Evolutionary conservation across 2,113 vertebrate species (phyloP).

Genomic region (Bubo bubo): DNA sequence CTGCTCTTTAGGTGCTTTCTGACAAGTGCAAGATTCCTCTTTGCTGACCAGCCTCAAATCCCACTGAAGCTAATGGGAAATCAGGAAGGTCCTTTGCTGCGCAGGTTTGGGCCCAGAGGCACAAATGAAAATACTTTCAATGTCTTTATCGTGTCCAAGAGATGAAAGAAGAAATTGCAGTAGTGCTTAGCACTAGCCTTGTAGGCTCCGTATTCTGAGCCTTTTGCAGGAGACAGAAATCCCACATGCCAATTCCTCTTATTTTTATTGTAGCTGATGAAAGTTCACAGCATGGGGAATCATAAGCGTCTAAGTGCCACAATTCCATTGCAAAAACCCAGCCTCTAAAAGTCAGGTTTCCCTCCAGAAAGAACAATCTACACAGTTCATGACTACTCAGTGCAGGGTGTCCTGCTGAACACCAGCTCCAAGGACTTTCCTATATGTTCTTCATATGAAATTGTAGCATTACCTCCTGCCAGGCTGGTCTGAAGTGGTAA

Average conservation of each 20-base stretch:
- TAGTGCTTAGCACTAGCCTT: not conserved
- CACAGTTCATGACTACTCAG: not conserved
- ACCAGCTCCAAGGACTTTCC: not conserved
- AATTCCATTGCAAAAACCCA: not conserved
- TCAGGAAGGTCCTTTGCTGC: not conserved
- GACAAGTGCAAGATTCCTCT: constrained; percentile 42
- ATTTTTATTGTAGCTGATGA: constrained; percentile 50
- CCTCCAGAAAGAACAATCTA: not conserved
- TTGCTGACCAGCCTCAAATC: constrained; percentile 31
- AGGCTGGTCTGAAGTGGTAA: not conserved
- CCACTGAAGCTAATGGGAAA: constrained; percentile 50
- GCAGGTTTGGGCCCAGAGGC: not conserved
- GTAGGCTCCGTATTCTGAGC: not conserved
- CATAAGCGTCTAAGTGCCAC: not conserved
- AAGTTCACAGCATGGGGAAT: constrained; percentile 29
- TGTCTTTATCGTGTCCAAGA: constrained; percentile 42
- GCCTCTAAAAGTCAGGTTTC: not conserved
- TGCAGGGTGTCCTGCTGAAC: not conserved
- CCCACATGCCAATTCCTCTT: not conserved
- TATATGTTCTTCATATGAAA: not conserved
- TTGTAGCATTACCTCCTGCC: not conserved
- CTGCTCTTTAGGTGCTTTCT: constrained; percentile 50
- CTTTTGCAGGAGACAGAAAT: constrained; percentile 31
- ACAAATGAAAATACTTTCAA: constrained; percentile 53
- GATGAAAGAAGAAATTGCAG: constrained; percentile 53